Percentiles rank a stretch among this genome's conserved stretches.
phyloP scores from a whole-genome alignment of 2,888 invertebrate species.

The Petrophora chlorosata region DNA sequence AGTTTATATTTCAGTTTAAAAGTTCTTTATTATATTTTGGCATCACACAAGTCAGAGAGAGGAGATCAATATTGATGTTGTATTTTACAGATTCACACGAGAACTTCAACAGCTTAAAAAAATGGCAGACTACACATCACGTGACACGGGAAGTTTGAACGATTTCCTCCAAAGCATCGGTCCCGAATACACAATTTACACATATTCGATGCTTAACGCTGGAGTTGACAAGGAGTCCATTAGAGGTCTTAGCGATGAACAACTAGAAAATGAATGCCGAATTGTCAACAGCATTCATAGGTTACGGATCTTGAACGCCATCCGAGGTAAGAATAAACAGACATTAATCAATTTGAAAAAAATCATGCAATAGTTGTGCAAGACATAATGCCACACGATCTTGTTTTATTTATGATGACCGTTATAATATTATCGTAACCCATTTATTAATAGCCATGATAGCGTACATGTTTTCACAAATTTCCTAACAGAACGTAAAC shows the following conservation, averaged over 20 bases:
- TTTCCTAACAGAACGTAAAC: slow-evolving; percentile 26
- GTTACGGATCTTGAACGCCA: slow-evolving; percentile 93
- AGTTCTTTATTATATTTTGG: no score
- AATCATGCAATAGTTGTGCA: slow-evolving; percentile 13
- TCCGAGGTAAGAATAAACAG: slow-evolving; percentile 85
- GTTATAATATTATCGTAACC: slow-evolving; percentile 26
- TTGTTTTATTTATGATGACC: slow-evolving; percentile 29
- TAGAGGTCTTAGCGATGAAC: slow-evolving; percentile 94
- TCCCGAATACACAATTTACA: slow-evolving; percentile 96
- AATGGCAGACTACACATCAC: slow-evolving; percentile 98
- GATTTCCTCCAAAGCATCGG: slow-evolving; percentile 93
- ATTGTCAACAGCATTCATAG: slow-evolving; percentile 98
- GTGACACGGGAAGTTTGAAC: slow-evolving; percentile 95
- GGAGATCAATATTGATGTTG: neutral
- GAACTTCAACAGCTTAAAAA: slow-evolving; percentile 96
- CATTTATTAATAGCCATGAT: slow-evolving; percentile 21
- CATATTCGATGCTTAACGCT: slow-evolving; percentile 97
- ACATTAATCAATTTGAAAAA: slow-evolving; percentile 4
- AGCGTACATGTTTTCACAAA: slow-evolving; percentile 20
- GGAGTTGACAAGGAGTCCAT: slow-evolving; percentile 97
- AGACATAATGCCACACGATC: slow-evolving; percentile 16
- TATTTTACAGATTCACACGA: slow-evolving; percentile 89
- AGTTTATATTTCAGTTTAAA: neutral
- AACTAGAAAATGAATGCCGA: slow-evolving; percentile 94
- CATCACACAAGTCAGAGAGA: no score